Conservation (phyloP, 2,797 vertebrate genomes). For the Arrhamphus sclerolepis region DNA sequence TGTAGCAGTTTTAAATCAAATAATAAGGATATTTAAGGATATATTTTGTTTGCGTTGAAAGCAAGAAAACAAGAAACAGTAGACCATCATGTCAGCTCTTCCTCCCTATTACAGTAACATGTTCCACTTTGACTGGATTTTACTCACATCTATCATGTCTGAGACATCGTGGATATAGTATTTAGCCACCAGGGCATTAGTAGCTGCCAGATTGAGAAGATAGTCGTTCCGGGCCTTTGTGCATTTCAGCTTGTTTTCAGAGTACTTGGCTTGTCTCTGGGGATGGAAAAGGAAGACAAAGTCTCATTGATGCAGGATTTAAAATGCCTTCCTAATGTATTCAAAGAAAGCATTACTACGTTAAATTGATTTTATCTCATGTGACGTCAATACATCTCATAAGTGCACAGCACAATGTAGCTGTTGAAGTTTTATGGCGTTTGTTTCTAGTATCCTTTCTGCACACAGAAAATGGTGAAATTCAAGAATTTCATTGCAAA, state of each 20-base stretch:
- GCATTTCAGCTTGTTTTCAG: conserved; percentile 98
- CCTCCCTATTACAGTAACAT: too few species aligned
- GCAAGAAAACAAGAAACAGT: not conserved
- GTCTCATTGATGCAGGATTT: conserved; percentile 40
- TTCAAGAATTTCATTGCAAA: conserved; percentile 12
- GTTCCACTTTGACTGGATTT: not conserved
- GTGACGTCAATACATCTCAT: conserved; percentile 18
- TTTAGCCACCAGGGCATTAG: conserved; percentile 94
- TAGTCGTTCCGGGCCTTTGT: conserved; percentile 98
- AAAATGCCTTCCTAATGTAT: conserved; percentile 45
- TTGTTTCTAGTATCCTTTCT: conserved; percentile 14
- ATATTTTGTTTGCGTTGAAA: not conserved
- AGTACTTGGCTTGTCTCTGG: conserved; percentile 98
- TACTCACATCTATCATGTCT: conserved; percentile 95
- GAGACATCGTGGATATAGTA: conserved; percentile 99
- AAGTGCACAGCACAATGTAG: conserved; percentile 10
- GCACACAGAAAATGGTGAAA: conserved; percentile 9
- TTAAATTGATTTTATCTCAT: conserved; percentile 34
- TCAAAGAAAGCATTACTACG: conserved; percentile 36
- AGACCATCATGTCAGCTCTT: not conserved
- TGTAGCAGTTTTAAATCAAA: not conserved
- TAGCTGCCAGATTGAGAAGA: conserved; percentile 93
- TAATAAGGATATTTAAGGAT: too few species aligned
- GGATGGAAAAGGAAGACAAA: conserved; percentile 32
- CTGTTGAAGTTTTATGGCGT: not conserved